Evolutionary conservation across 2,113 vertebrate genomes (phyloP).

Genomic region (Nerophis ophidion): DNA sequence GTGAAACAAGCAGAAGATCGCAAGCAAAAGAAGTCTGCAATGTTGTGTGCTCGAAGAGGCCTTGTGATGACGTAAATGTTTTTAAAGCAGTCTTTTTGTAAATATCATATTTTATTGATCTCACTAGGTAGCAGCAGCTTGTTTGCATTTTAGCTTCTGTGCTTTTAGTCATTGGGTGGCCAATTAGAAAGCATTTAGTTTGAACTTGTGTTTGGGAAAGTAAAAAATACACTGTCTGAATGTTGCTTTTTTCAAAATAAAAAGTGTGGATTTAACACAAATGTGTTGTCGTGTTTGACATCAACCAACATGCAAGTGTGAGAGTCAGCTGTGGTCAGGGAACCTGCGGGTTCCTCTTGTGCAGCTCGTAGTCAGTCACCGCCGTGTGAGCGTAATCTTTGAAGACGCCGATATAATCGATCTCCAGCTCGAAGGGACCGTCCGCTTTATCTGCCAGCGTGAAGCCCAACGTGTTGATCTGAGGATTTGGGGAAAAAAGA

Average conservation of each 20-base stretch:
- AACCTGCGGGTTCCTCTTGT: constrained; percentile 73
- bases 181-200: too few species aligned
- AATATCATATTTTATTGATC: background rate
- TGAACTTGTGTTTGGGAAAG: too few species aligned
- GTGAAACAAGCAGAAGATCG: constrained; percentile 2
- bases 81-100: background rate
- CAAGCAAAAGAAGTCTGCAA: background rate
- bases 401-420: constrained; percentile 84
- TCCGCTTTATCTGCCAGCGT: constrained; percentile 87
- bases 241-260: too few species aligned
- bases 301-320: too few species aligned
- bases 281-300: too few species aligned
- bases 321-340: constrained; percentile 5
- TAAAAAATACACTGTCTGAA: too few species aligned
- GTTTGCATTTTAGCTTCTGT: background rate
- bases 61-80: background rate
- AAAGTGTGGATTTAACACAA: too few species aligned
- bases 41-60: constrained; percentile 1
- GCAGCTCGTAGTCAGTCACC: constrained; percentile 86
- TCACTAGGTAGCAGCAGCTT: background rate
- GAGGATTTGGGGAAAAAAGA: constrained; percentile 7
- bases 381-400: constrained; percentile 83
- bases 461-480: constrained; percentile 87
- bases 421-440: constrained; percentile 89
- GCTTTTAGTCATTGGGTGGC: background rate